phyloP scores from a whole-genome alignment of 2,888 invertebrate species.

The Nesidiocoris tenuis region DNA sequence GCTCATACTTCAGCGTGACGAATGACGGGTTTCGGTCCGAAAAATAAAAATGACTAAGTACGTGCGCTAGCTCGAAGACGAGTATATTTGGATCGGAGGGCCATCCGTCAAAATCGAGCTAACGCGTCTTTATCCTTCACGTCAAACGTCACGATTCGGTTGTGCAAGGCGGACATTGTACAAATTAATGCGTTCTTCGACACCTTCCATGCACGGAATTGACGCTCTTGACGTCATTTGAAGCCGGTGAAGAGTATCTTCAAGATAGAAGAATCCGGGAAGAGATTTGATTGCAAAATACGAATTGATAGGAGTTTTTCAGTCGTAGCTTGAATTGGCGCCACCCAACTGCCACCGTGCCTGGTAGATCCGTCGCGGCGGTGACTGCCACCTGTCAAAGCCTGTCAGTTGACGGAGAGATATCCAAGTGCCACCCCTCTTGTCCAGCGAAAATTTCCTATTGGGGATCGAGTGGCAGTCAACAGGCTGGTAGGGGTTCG shows the following conservation, averaged over 20 bases:
- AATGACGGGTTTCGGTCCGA: neutral
- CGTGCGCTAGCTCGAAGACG: neutral
- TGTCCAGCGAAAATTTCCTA: too few species aligned
- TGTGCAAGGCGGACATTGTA: neutral
- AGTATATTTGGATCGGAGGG: neutral
- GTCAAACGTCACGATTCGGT: neutral
- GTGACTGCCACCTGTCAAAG: too few species aligned
- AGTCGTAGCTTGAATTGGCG: too few species aligned
- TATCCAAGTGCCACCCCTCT: too few species aligned
- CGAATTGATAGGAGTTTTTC: too few species aligned
- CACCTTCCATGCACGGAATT: neutral
- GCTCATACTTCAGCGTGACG: neutral
- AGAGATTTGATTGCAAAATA: too few species aligned
- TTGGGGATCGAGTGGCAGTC: too few species aligned
- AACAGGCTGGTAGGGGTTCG: too few species aligned
- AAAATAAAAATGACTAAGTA: neutral
- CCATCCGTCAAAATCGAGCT: neutral
- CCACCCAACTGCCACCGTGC: too few species aligned
- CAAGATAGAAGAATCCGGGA: too few species aligned
- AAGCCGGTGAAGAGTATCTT: neutral
- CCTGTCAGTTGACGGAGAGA: too few species aligned
- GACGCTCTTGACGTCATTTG: neutral
- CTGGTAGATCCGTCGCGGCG: too few species aligned
- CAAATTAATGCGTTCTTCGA: neutral
- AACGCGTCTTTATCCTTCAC: neutral